Conservation (phyloP, 2,888 invertebrate genomes). For the Chrysolina americana region DNA sequence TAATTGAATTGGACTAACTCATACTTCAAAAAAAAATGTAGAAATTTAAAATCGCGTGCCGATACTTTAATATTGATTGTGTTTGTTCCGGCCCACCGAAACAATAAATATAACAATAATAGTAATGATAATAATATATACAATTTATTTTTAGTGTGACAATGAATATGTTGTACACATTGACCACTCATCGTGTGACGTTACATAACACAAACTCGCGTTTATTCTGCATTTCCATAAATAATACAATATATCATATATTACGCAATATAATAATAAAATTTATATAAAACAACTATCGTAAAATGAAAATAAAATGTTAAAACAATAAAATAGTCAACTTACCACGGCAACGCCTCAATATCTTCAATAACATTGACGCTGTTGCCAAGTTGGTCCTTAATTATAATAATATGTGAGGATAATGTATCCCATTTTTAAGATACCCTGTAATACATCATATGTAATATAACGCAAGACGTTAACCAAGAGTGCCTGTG, state of each 20-base stretch:
- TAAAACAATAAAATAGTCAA: constrained; percentile 61
- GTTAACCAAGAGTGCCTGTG: constrained; percentile 70
- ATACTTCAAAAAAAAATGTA: background rate
- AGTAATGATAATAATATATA: constrained; percentile 68
- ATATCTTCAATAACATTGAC: constrained; percentile 56
- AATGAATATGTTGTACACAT: constrained; percentile 67
- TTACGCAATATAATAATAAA: constrained; percentile 66
- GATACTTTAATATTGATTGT: background rate
- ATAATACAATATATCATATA: constrained; percentile 59
- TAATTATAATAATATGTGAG: constrained; percentile 69
- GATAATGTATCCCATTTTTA: constrained; percentile 70
- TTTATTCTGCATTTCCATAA: constrained; percentile 63
- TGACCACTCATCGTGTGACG: constrained; percentile 59
- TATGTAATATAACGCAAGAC: constrained; percentile 69
- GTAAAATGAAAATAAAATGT: constrained; percentile 54
- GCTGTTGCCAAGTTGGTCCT: constrained; percentile 69
- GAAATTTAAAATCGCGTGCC: background rate
- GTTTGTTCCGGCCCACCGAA: constrained; percentile 55
- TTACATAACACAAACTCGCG: constrained; percentile 64
- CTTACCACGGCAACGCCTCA: constrained; percentile 67
- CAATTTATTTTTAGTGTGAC: constrained; percentile 66
- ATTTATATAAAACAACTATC: constrained; percentile 66
- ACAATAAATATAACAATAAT: constrained; percentile 51
- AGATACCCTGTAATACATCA: constrained; percentile 72
- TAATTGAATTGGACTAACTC: background rate